Evolutionary conservation across 2,888 invertebrate species (phyloP).

Genomic region (Stratiomys singularior): DNA sequence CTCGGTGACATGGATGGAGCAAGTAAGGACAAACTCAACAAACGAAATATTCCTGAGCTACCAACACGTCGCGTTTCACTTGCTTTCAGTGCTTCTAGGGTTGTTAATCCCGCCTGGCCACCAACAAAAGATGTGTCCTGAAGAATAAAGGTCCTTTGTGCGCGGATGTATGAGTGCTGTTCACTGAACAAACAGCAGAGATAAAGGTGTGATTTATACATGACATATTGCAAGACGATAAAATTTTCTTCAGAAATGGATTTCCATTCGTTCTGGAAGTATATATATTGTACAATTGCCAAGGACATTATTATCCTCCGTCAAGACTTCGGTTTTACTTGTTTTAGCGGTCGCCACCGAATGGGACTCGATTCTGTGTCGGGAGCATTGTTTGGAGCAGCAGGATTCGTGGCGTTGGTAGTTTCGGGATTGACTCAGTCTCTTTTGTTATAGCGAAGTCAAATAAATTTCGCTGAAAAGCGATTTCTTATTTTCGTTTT

Average conservation of each 20-base stretch:
- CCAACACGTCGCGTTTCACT: slow-evolving; percentile 7
- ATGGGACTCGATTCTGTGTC: not conserved
- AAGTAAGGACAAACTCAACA: too few species aligned
- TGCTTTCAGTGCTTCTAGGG: not conserved
- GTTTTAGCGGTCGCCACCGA: slow-evolving; percentile 22
- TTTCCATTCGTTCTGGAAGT: slow-evolving; percentile 49
- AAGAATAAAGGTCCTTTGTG: slow-evolving; percentile 41
- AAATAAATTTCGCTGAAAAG: slow-evolving; percentile 48
- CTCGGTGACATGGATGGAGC: too few species aligned
- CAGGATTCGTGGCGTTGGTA: not conserved
- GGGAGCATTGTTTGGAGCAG: slow-evolving; percentile 5
- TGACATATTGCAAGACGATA: slow-evolving; percentile 53
- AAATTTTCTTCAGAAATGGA: slow-evolving; percentile 52
- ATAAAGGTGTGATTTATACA: slow-evolving; percentile 53
- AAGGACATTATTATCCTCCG: slow-evolving; percentile 50
- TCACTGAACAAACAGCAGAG: slow-evolving; percentile 48
- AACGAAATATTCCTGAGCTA: slow-evolving; percentile 33
- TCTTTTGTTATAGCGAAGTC: slow-evolving; percentile 40
- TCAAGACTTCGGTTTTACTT: slow-evolving; percentile 26
- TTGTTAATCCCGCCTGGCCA: slow-evolving; percentile 43
- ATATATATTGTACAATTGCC: slow-evolving; percentile 47
- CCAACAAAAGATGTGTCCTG: slow-evolving; percentile 38
- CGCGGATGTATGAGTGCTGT: slow-evolving; percentile 26
- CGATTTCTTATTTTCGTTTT: slow-evolving; percentile 19
- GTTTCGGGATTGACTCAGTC: not conserved